Conservation (phyloP, 2,888 invertebrate genomes). For the Hyalella azteca region DNA sequence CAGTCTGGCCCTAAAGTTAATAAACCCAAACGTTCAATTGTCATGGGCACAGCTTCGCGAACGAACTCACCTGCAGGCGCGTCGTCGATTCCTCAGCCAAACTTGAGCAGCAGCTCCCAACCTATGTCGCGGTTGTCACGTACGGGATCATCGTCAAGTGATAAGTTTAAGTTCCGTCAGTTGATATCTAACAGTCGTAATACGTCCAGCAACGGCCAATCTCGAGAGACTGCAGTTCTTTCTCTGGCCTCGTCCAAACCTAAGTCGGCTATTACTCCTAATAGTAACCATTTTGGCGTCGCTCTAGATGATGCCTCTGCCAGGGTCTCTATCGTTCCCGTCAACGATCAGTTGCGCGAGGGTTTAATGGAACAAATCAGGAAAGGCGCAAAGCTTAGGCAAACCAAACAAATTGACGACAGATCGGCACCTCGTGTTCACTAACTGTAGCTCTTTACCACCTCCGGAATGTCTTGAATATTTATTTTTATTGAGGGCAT, state of each 20-base stretch:
- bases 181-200: constrained; percentile 1
- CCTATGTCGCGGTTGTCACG: constrained; percentile 5
- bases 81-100: constrained; percentile 31
- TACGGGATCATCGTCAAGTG: constrained; percentile 18
- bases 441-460: too few species aligned
- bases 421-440: constrained; percentile 74
- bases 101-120: constrained; percentile 7
- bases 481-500: too few species aligned
- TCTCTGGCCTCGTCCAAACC: background rate
- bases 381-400: constrained; percentile 80
- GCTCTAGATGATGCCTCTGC: constrained; percentile 58
- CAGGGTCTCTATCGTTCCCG: constrained; percentile 60
- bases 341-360: constrained; percentile 73
- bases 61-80: background rate
- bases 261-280: constrained; percentile 33
- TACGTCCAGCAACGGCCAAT: constrained; percentile 5
- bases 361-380: constrained; percentile 95
- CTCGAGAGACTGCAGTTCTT: constrained; percentile 5
- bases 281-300: constrained; percentile 46
- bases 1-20: background rate
- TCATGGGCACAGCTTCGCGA: background rate
- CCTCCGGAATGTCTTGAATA: too few species aligned
- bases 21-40: background rate
- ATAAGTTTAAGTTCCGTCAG: constrained; percentile 35
- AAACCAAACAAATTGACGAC: constrained; percentile 80